Evolutionary conservation across 2,888 invertebrate genomes (phyloP), one percentile per base, ranked within the genome.

Genomic region (Microchrysa polita): DNA sequence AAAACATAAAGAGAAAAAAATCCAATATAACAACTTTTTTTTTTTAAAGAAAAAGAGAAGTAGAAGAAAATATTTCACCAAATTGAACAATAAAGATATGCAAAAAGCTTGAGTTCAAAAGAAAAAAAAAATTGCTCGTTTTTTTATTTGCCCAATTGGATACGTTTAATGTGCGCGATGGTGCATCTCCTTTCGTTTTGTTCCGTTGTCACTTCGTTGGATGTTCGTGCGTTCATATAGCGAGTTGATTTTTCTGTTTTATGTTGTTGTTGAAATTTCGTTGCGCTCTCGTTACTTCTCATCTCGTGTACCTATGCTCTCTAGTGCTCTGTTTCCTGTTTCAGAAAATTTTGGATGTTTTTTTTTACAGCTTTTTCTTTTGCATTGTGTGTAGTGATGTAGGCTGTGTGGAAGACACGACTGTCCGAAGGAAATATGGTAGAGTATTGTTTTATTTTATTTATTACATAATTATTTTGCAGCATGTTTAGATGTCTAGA

Each of bases 71-170:
- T 42, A 65, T 34, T 34, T 65, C 44, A 65, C 42, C 65, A 65
- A 20, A 65, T 65, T 42, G 10, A 65, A 65, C 12, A 65, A 65
- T 65, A 65, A 65, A 65, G 65, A n/a, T n/a, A n/a, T n/a, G n/a
- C n/a, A n/a, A n/a, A n/a, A 65, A 65, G 65, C 65, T 65, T 65
- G 44, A 65, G 65, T 65, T 65, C 22, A 44, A 14, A 65, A 65
- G n/a, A n/a, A 65, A 65, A 65, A 65, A 44, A 65, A 40, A 42
- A 63, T 65, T 65, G 14, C 22, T 42, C 44, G 42, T 65, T 14
- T n/a, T 63, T 65, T 65, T 65, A 20, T 65, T 48, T 16, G 55
- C 48, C 10, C 4, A 48, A n/a, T 48, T 48, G 48, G 48, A 48
- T 2, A n/a, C n/a, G n/a, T 63, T 65, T 65, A 48, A 20, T 65